Percentiles rank a stretch among this genome's conserved stretches.
Conservation (phyloP, 2,797 vertebrate genomes). For the Delichon dasypus region DNA sequence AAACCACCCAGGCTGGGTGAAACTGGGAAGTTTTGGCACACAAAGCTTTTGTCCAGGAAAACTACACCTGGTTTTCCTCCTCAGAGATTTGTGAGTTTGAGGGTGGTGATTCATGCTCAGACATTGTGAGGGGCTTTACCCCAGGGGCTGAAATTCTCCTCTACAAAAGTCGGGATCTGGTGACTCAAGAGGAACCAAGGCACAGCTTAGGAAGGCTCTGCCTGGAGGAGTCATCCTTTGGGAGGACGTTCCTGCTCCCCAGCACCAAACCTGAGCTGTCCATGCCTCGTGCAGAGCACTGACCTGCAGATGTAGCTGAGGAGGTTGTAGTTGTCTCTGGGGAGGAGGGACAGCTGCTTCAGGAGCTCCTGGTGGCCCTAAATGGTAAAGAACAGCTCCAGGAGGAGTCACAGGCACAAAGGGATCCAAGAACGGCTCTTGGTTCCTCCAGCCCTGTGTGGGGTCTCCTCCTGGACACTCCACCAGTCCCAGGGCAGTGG, state of each 20-base stretch:
- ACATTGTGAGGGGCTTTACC: not conserved
- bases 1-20: not conserved
- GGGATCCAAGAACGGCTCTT: not conserved
- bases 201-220: not conserved
- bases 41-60: not conserved
- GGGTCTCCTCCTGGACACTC: not conserved
- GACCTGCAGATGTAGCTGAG: slow-evolving; percentile 94
- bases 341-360: slow-evolving; percentile 87
- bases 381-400: not conserved
- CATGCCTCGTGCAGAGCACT: not conserved
- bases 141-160: not conserved
- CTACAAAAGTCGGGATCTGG: not conserved
- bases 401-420: not conserved
- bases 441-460: not conserved
- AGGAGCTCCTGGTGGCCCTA: slow-evolving; percentile 86
- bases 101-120: not conserved
- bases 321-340: slow-evolving; percentile 90
- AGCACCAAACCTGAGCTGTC: not conserved
- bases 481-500: not conserved
- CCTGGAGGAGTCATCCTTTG: not conserved
- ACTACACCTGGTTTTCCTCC: not conserved
- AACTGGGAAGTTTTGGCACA: not conserved
- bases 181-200: not conserved
- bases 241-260: not conserved
- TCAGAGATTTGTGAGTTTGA: not conserved